phyloP scores from a whole-genome alignment of 2,888 invertebrate species.

The Dasysyrphus albostriatus region DNA sequence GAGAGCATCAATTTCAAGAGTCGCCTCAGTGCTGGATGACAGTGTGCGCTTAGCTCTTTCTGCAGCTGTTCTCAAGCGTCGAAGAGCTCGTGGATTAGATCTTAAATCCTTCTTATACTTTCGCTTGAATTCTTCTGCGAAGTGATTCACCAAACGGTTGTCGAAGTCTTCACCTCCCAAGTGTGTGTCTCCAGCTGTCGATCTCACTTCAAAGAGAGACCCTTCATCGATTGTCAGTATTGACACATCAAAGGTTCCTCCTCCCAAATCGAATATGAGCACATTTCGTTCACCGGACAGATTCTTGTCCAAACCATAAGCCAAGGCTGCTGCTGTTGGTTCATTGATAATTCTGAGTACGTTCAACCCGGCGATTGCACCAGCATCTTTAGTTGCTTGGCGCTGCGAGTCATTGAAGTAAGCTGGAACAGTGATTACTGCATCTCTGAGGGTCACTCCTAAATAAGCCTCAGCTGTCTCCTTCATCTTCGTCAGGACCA shows the following conservation, averaged over 20 bases:
- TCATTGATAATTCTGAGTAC: constrained; percentile 96
- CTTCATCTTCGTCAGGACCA: constrained; percentile 97
- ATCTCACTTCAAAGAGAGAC: constrained; percentile 94
- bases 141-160: constrained; percentile 93
- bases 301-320: constrained; percentile 94
- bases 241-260: constrained; percentile 97
- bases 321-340: constrained; percentile 96
- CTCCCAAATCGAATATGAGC: constrained; percentile 86
- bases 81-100: constrained; percentile 87
- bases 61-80: constrained; percentile 90
- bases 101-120: constrained; percentile 89
- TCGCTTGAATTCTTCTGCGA: constrained; percentile 94
- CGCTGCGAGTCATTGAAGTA: constrained; percentile 96
- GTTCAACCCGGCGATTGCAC: constrained; percentile 94
- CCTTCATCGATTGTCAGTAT: constrained; percentile 97
- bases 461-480: constrained; percentile 95
- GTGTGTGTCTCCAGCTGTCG: constrained; percentile 98
- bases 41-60: constrained; percentile 91
- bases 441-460: constrained; percentile 92
- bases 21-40: constrained; percentile 90
- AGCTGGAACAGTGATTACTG: constrained; percentile 95
- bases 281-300: constrained; percentile 91
- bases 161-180: constrained; percentile 97
- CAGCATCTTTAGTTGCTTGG: constrained; percentile 97
- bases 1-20: constrained; percentile 90